phyloP scores from a whole-genome alignment of 2,797 vertebrate genomes.

The Onychomys arenicola region DNA sequence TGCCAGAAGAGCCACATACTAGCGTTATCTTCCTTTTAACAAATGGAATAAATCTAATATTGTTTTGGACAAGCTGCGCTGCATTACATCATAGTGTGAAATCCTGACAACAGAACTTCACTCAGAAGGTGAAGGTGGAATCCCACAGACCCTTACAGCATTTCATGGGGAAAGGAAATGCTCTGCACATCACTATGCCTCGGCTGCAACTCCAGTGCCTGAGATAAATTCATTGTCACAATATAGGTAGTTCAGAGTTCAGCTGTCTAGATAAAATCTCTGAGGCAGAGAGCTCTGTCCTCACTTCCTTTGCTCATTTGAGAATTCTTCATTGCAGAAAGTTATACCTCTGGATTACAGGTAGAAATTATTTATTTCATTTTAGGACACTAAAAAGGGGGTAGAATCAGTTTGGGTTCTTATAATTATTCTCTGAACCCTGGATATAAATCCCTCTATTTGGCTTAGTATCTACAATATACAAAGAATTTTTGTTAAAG shows the following conservation, averaged over 20 bases:
- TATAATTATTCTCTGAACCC: background rate
- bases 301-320: background rate
- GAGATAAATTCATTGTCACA: background rate
- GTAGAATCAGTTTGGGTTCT: background rate
- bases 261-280: background rate
- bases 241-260: background rate
- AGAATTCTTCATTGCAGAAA: conserved; percentile 31
- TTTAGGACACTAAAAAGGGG: background rate
- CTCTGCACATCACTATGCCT: background rate
- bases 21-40: conserved; percentile 89
- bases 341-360: background rate
- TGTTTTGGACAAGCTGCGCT: conserved; percentile 88
- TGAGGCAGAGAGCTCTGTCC: background rate
- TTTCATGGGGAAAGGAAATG: conserved; percentile 60
- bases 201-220: background rate
- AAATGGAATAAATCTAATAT: conserved; percentile 91
- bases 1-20: conserved; percentile 88
- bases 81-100: conserved; percentile 90
- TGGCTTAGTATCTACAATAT: background rate
- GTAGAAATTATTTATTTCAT: background rate
- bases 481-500: background rate
- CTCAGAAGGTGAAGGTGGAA: conserved; percentile 59
- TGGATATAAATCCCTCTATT: background rate
- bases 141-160: background rate
- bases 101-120: conserved; percentile 82